phyloP scores from a whole-genome alignment of 2,888 invertebrate species.

The Resseliella maxima region DNA sequence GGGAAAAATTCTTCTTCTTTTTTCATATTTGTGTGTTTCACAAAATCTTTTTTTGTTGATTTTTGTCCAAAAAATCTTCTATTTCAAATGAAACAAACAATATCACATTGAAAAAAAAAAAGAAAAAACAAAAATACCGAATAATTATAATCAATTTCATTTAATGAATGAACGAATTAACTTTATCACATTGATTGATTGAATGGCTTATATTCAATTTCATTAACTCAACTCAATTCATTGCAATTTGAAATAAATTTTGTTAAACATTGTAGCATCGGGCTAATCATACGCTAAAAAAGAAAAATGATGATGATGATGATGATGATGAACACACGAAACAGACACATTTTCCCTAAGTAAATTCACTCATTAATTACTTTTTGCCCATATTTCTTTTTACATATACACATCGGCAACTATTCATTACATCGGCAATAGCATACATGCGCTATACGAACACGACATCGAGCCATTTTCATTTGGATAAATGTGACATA shows the following conservation, averaged over 20 bases:
- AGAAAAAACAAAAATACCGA: background rate
- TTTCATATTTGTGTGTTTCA: no score
- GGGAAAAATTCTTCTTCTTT: no score
- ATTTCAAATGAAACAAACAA: background rate
- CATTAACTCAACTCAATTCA: no score
- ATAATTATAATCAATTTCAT: slow-evolving; percentile 36
- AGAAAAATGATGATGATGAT: background rate
- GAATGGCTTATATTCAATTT: no score
- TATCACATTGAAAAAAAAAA: no score
- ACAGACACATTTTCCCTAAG: background rate
- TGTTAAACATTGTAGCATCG: background rate
- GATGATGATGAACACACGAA: slow-evolving; percentile 46
- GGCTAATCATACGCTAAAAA: background rate
- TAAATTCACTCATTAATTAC: slow-evolving; percentile 23
- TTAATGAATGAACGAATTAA: background rate
- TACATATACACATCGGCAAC: background rate
- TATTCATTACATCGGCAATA: background rate
- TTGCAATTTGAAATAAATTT: no score
- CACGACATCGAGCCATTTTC: background rate
- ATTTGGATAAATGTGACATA: background rate
- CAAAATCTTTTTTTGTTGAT: no score
- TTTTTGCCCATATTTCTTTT: background rate
- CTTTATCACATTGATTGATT: background rate
- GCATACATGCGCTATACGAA: background rate
- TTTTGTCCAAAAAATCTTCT: no score